Evolutionary conservation across 92 coral and sea anemone species (phyloP).

Genomic region (Phenganax subtilis): DNA sequence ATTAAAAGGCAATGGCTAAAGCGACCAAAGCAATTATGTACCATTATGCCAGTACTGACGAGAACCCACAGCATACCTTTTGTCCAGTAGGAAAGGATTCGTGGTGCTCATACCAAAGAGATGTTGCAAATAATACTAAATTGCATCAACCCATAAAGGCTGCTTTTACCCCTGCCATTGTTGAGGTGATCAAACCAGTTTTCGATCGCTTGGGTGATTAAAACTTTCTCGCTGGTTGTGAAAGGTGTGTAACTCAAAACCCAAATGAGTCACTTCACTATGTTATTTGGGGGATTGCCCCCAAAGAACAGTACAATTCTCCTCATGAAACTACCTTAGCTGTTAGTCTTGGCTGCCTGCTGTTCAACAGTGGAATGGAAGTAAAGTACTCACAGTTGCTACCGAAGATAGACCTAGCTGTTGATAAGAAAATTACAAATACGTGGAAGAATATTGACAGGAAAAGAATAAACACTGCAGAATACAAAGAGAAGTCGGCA

Average conservation of each 20-base stretch:
- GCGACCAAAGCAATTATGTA: neutral
- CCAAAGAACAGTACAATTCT: conserved; percentile 49
- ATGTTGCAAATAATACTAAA: conserved; percentile 5
- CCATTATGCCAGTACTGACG: conserved; percentile 46
- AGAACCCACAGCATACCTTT: conserved; percentile 42
- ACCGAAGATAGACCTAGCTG: conserved; percentile 32
- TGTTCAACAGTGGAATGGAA: conserved; percentile 51
- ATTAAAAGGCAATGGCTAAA: conserved; percentile 31
- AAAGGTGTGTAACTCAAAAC: conserved; percentile 49
- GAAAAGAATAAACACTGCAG: conserved; percentile 23
- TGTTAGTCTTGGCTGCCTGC: neutral
- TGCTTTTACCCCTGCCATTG: conserved; percentile 42
- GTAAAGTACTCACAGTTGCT: conserved; percentile 24
- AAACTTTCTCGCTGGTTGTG: conserved; percentile 47
- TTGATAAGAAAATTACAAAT: conserved; percentile 4
- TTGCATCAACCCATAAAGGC: conserved; percentile 42
- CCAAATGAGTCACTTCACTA: conserved; percentile 52
- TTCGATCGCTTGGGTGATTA: conserved; percentile 54
- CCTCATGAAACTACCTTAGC: neutral
- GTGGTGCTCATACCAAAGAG: conserved; percentile 54
- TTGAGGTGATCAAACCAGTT: conserved; percentile 35
- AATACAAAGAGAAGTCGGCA: conserved; percentile 11
- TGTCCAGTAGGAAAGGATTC: conserved; percentile 43
- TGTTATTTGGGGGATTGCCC: conserved; percentile 56
- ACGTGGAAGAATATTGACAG: conserved; percentile 42